Percentiles rank a stretch among this genome's conserved stretches.
Conservation (phyloP, 2,888 invertebrate species). For the Callyntrura sp. region DNA sequence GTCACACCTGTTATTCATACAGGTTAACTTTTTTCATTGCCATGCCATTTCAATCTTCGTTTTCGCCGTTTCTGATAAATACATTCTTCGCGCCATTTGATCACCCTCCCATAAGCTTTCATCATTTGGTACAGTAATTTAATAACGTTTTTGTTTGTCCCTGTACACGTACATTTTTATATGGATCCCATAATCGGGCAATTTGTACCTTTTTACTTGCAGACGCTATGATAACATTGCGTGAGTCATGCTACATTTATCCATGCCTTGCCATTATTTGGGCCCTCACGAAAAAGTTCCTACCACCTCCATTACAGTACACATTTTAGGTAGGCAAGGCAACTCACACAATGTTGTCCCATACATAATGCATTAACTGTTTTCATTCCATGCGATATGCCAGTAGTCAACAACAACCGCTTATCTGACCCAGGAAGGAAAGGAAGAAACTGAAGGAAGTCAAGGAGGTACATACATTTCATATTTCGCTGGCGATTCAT, state of each 20-base stretch:
- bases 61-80: background rate
- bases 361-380: slow-evolving; percentile 42
- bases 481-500: slow-evolving; percentile 53
- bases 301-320: background rate
- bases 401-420: background rate
- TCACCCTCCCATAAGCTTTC: background rate
- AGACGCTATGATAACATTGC: slow-evolving; percentile 27
- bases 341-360: slow-evolving; percentile 37
- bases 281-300: background rate
- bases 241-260: slow-evolving; percentile 7
- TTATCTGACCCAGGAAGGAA: slow-evolving; percentile 8
- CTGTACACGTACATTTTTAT: background rate
- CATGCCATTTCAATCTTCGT: background rate
- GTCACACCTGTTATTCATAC: background rate
- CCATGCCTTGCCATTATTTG: slow-evolving; percentile 12
- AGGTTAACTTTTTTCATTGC: background rate
- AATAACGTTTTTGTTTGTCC: background rate
- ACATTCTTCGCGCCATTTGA: background rate
- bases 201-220: slow-evolving; percentile 41
- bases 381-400: background rate
- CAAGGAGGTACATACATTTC: slow-evolving; percentile 25
- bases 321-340: background rate
- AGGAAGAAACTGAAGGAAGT: slow-evolving; percentile 13
- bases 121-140: background rate
- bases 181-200: slow-evolving; percentile 31